Base-by-base conservation (phyloP, 2,113 vertebrate species). In the Patagioenas fasciata region DNA sequence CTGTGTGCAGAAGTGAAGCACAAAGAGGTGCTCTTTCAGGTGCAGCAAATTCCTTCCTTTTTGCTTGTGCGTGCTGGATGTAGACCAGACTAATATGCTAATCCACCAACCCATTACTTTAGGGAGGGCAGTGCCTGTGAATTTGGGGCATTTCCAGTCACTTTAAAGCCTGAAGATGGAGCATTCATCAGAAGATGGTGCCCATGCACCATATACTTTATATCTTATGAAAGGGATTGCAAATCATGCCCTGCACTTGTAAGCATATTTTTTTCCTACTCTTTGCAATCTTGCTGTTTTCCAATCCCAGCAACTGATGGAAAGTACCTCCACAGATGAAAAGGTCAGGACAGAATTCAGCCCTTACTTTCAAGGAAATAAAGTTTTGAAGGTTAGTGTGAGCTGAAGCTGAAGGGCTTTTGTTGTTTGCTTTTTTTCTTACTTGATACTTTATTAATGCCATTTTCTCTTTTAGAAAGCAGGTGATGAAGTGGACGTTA, bases 391-490 rank as follows among this genome's bases (percentile, higher is more conserved):
- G 28, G 65, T 80, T 91, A 48, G 16, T 23, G 65, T 81, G 69
- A 92, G 57, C 78, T 93, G 29, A 56, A 89, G 48, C 44, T 89
- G 78, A 93, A 89, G 66, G 36, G 53, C 18, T 78, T 85, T 69
- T 85, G 20, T 82, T 80, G 78, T 80, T 95, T 93, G 50, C 15
- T 72, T 91, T 77, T 72, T 84, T 82, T 62, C 70, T 91, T 77
- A 79, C 65, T 75, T 94, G 53, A 80, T 60, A 47, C 38, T 18
- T 73, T 93, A 85, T 3, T 97, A 95, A 96, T 92, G 62, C 72
- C n/a, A n/a, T n/a, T n/a, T 94, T 96, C 83, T 97, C 73, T 96
- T 97, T 94, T 80, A 98, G 97, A 97, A 98, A 97, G 96, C 97
- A 78, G 97, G 97, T 82, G 97, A 98, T 72, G 97, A 98, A 85